Base-by-base conservation (phyloP, 2,797 vertebrate species). In the Gouania willdenowi region DNA sequence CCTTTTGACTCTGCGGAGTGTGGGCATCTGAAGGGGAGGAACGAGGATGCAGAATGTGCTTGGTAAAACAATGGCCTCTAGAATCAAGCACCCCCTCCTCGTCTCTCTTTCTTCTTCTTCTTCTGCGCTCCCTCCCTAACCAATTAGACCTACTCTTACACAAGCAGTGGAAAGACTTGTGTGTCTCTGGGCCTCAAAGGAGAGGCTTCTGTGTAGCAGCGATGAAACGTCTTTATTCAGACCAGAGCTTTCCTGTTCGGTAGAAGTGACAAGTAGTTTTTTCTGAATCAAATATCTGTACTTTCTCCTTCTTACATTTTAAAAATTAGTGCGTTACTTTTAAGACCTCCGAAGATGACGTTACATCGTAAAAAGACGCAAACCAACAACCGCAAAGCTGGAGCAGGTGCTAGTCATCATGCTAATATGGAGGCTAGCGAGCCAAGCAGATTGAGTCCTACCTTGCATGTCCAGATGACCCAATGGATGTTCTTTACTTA, bases 1-100 rank as follows among this genome's bases (percentile, higher is more conserved):
- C 82, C 86, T 87, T 89, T 88, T 90, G 86, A 88, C 85, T 87
- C 69, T 30, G 63, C 54, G 75, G 75, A 84, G 84, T 78, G 79
- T 86, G 81, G 71, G 72, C 68, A 77, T 85, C 78, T 79, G 66
- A 77, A 75, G 81, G 58, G 69, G 73, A 79, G 67, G 70, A 38
- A 71, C 61, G 63, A 70, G 76, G 75, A 79, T 81, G 81, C 68
- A 56, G 73, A 83, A 85, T 79, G 70, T 79, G 77, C 83, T 83
- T 78, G 74, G 80, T 83, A 81, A 85, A 84, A 85, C 84, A 86
- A 86, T 81, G 75, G 66, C 47, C 77, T 80, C 69, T 85, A 83
- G 79, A 86, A 84, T 74, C 70, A 83, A 75, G 67, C 69, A 58
- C 47, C 69, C n/a, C 66, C 68, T 75, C 64, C 67, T 81, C 45